Evolutionary conservation across 2,888 invertebrate species (phyloP).

Genomic region (Platynereis dumerilii): DNA sequence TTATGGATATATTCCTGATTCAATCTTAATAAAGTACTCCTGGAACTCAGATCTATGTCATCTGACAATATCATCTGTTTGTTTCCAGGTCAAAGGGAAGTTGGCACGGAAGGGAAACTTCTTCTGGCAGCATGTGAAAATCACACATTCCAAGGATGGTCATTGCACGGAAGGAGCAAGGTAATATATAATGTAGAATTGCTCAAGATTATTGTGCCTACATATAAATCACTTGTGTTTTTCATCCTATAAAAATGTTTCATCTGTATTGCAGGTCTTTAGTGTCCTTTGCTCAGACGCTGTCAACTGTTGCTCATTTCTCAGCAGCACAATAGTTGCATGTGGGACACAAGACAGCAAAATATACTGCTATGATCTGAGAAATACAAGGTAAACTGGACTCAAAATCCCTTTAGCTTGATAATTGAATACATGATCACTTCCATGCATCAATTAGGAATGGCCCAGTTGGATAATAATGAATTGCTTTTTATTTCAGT

Average conservation of each 20-base stretch:
- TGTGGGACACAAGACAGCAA: constrained; percentile 72
- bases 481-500: constrained; percentile 41
- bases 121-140: constrained; percentile 71
- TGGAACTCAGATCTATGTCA: too few relatives aligned
- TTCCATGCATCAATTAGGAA: too few relatives aligned
- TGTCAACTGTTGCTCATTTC: constrained; percentile 69
- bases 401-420: too few relatives aligned
- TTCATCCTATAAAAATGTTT: too few relatives aligned
- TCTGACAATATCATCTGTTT: too few relatives aligned
- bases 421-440: too few relatives aligned
- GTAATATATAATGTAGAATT: constrained; percentile 12
- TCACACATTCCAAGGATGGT: constrained; percentile 68
- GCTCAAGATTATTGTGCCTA: too few relatives aligned
- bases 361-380: constrained; percentile 52
- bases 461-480: too few relatives aligned
- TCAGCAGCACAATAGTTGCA: constrained; percentile 66
- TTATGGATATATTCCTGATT: too few relatives aligned
- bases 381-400: constrained; percentile 59
- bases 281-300: constrained; percentile 62
- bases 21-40: too few relatives aligned
- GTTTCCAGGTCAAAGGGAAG: constrained; percentile 65
- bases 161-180: constrained; percentile 67
- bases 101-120: constrained; percentile 71
- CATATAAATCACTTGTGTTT: background rate
- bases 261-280: constrained; percentile 52